Evolutionary conservation across 2,113 vertebrate genomes (phyloP).

Genomic region (Hoplias malabaricus): DNA sequence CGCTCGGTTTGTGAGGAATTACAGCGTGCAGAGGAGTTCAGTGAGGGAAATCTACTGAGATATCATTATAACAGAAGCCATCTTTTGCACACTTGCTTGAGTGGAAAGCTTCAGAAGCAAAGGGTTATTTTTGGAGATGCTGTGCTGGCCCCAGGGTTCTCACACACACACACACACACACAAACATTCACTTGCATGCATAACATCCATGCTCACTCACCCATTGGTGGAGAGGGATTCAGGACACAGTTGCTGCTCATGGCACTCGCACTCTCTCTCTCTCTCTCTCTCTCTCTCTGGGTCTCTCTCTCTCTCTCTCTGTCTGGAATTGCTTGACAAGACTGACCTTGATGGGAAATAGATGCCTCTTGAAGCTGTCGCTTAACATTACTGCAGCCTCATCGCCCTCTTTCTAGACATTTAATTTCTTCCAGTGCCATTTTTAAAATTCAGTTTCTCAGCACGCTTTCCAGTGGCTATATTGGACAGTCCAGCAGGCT

Average conservation of each 20-base stretch:
- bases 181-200: background rate
- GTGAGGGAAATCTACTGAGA: background rate
- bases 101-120: slow-evolving; percentile 41
- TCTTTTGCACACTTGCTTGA: slow-evolving; percentile 27
- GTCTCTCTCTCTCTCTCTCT: background rate
- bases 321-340: slow-evolving; percentile 40
- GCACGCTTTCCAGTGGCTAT: background rate
- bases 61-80: slow-evolving; percentile 34
- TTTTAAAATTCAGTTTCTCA: background rate
- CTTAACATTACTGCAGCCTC: slow-evolving; percentile 63
- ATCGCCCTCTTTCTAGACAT: slow-evolving; percentile 20
- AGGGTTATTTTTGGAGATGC: slow-evolving; percentile 41
- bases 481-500: background rate
- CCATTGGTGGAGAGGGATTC: background rate
- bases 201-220: slow-evolving; percentile 5
- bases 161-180: background rate
- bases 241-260: slow-evolving; percentile 21
- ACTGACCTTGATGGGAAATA: slow-evolving; percentile 64
- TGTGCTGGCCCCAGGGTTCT: slow-evolving; percentile 16
- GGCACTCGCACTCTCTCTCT: background rate
- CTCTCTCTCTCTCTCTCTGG: slow-evolving; percentile 4
- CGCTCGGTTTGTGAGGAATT: background rate
- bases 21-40: background rate
- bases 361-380: slow-evolving; percentile 67
- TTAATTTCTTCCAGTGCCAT: slow-evolving; percentile 30